Percentiles rank a stretch among this genome's conserved stretches.
phyloP scores from a whole-genome alignment of 2,888 invertebrate species.

The Aporophyla nigra region DNA sequence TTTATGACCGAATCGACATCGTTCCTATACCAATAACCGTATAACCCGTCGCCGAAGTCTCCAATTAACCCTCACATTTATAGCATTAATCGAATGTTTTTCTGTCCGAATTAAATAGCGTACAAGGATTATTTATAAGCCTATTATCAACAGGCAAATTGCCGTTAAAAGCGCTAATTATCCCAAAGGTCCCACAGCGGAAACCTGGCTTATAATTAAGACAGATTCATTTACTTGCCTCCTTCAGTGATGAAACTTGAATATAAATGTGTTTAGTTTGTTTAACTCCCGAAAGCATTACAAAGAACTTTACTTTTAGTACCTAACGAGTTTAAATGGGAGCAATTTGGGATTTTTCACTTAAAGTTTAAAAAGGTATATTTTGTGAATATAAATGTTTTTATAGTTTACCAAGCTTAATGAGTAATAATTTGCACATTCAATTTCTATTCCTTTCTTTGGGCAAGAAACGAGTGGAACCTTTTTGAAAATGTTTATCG shows the following conservation, averaged over 20 bases:
- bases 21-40: slow-evolving; percentile 17
- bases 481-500: background rate
- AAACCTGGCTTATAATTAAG: slow-evolving; percentile 80
- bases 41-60: background rate
- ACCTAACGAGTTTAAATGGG: slow-evolving; percentile 20
- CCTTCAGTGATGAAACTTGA: slow-evolving; percentile 72
- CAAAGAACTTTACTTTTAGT: slow-evolving; percentile 29
- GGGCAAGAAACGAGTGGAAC: background rate
- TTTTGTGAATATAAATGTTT: background rate
- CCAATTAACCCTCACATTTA: slow-evolving; percentile 30
- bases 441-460: background rate
- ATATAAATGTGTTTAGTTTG: slow-evolving; percentile 68
- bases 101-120: slow-evolving; percentile 30
- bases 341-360: slow-evolving; percentile 12
- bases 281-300: slow-evolving; percentile 37
- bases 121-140: slow-evolving; percentile 40
- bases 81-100: slow-evolving; percentile 19
- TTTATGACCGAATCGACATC: background rate
- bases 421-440: background rate
- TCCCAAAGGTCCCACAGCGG: slow-evolving; percentile 71
- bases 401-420: background rate
- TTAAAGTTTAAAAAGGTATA: background rate
- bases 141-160: slow-evolving; percentile 60
- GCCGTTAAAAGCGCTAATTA: slow-evolving; percentile 75
- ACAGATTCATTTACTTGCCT: slow-evolving; percentile 79